Evolutionary conservation across 2,888 invertebrate genomes (phyloP).

Genomic region (Lithophane socia): DNA sequence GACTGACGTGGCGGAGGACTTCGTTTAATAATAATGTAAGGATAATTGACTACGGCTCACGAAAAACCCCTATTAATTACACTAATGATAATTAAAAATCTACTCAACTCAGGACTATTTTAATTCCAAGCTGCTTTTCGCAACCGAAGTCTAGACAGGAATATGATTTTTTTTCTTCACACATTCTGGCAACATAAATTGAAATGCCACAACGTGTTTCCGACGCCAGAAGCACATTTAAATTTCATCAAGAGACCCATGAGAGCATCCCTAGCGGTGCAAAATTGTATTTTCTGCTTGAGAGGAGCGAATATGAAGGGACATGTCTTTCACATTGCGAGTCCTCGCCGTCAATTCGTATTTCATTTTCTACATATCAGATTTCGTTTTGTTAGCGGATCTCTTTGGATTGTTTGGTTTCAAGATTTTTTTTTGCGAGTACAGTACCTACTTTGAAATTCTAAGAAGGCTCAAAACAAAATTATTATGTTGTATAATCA

Average conservation of each 20-base stretch:
- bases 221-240: constrained; percentile 73
- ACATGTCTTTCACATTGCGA: constrained; percentile 67
- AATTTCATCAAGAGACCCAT: constrained; percentile 79
- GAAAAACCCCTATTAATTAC: neutral
- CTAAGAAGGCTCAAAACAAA: neutral
- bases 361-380: constrained; percentile 69
- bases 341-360: constrained; percentile 58
- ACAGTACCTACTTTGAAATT: neutral
- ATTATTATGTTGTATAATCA: neutral
- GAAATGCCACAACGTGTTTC: constrained; percentile 76
- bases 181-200: constrained; percentile 73
- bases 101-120: neutral
- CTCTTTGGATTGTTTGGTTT: constrained; percentile 31
- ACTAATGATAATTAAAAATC: constrained; percentile 17
- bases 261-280: constrained; percentile 70
- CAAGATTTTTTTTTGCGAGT: neutral
- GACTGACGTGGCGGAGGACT: no score
- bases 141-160: constrained; percentile 44
- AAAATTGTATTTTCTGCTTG: constrained; percentile 80
- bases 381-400: constrained; percentile 63
- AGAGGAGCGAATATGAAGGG: constrained; percentile 72
- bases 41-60: neutral
- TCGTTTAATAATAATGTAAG: no score
- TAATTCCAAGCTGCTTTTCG: constrained; percentile 20
- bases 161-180: constrained; percentile 38